These are phyloP conservation scores for Hiodon tergisus DNA, from an alignment of 2,113 vertebrate genomes.

Conservation along the genomic window DNA sequence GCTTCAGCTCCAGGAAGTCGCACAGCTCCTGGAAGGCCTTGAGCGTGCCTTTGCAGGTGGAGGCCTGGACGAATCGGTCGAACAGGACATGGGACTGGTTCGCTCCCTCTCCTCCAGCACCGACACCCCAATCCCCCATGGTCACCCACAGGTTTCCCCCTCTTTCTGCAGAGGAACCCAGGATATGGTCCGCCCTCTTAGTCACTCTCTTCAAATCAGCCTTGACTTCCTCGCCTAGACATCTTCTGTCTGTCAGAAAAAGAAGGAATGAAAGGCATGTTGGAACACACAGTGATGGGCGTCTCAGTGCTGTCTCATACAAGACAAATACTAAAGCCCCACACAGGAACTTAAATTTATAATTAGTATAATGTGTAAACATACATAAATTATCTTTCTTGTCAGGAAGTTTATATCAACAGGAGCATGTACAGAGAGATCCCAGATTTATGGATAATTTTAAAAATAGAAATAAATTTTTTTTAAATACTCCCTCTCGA, in stretches of 20 bases:
- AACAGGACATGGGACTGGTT: slow-evolving; percentile 83
- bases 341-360: too few species aligned
- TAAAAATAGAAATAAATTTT: too few species aligned
- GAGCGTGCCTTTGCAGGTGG: slow-evolving; percentile 90
- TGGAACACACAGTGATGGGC: too few species aligned
- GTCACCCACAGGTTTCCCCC: not conserved
- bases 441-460: too few species aligned
- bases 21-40: slow-evolving; percentile 97
- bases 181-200: not conserved
- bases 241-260: slow-evolving; percentile 19
- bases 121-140: slow-evolving; percentile 30
- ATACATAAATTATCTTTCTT: too few species aligned
- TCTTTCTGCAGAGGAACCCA: not conserved
- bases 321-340: too few species aligned
- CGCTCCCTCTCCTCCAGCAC: slow-evolving; percentile 50
- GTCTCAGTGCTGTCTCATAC: too few species aligned
- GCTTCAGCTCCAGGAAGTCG: slow-evolving; percentile 83
- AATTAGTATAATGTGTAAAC: too few species aligned
- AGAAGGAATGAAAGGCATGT: not conserved
- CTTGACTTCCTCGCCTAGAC: slow-evolving; percentile 10
- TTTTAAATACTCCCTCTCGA: too few species aligned
- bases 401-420: too few species aligned
- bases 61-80: slow-evolving; percentile 89
- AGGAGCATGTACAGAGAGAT: too few species aligned
- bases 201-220: not conserved